Evolutionary conservation across 1,140 invertebrate species (phyloP).

Genomic region (Meloidogyne hapla): DNA sequence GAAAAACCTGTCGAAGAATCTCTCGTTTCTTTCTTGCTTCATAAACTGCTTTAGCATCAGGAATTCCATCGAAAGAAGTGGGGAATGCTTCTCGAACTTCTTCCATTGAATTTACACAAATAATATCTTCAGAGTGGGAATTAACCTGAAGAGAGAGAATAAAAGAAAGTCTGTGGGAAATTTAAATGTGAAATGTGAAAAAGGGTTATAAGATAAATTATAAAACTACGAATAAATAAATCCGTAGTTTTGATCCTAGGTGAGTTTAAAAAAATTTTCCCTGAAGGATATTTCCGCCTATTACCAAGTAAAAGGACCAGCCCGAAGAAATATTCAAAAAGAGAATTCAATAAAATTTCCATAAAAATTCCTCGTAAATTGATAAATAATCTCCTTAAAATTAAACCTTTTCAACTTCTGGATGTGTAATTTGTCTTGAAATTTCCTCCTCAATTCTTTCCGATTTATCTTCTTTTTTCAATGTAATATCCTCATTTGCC

Average conservation of each 20-base stretch:
- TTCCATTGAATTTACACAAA: background rate
- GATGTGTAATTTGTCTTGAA: background rate
- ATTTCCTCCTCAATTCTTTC: background rate
- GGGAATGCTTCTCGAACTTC: slow-evolving; percentile 35
- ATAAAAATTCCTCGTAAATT: too few relatives aligned
- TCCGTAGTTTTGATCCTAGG: too few relatives aligned
- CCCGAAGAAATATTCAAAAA: too few relatives aligned
- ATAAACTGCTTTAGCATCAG: slow-evolving; percentile 52
- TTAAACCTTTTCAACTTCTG: too few relatives aligned
- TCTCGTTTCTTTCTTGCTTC: slow-evolving; percentile 51
- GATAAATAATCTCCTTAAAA: too few relatives aligned
- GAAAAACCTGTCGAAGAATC: slow-evolving; percentile 36
- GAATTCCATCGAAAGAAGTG: slow-evolving; percentile 39
- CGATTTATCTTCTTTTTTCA: background rate
- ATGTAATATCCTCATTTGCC: background rate
- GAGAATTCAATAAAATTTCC: too few relatives aligned
- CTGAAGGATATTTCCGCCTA: too few relatives aligned
- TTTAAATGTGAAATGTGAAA: background rate
- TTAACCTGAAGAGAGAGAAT: background rate
- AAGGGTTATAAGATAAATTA: too few relatives aligned
- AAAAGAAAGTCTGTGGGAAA: background rate
- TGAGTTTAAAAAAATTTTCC: too few relatives aligned
- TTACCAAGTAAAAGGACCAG: too few relatives aligned
- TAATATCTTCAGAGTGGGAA: background rate
- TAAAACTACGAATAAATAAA: too few relatives aligned